Conservation (phyloP, 1,140 invertebrate species). For the Rhizoglyphus robini region DNA sequence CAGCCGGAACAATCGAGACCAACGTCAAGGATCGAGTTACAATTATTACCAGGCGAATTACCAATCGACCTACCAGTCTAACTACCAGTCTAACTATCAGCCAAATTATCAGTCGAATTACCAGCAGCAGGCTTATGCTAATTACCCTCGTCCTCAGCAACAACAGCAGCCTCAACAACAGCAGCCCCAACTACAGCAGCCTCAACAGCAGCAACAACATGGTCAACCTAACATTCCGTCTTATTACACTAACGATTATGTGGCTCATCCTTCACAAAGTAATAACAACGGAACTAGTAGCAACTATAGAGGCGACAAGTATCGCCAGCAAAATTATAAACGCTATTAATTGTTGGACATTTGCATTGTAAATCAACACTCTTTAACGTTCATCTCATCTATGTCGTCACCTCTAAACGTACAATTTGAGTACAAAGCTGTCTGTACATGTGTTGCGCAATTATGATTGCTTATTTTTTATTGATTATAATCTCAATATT, state of each 20-base stretch:
- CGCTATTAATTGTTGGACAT: background rate
- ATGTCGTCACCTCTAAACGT: too few species aligned
- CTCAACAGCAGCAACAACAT: background rate
- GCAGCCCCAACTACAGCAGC: too few species aligned
- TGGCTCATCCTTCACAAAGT: background rate
- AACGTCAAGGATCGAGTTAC: background rate
- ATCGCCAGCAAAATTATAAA: conserved; percentile 1
- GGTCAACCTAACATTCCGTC: background rate
- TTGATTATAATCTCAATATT: background rate
- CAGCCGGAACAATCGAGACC: background rate
- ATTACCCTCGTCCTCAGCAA: background rate
- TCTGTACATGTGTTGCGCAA: too few species aligned
- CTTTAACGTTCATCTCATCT: background rate
- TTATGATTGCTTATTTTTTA: too few species aligned
- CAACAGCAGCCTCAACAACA: background rate
- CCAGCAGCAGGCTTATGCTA: background rate
- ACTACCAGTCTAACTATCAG: conserved; percentile 4
- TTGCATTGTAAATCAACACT: background rate
- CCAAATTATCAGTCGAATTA: background rate
- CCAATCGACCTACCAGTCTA: too few species aligned
- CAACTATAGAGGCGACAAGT: background rate
- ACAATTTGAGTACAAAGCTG: too few species aligned
- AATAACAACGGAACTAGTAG: background rate
- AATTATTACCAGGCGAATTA: background rate
- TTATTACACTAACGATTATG: conserved; percentile 12